A percentile compares a stretch with the other conserved stretches of the same genome.
phyloP scores from a whole-genome alignment of 2,797 vertebrate species.

The Etheostoma nigrum region DNA sequence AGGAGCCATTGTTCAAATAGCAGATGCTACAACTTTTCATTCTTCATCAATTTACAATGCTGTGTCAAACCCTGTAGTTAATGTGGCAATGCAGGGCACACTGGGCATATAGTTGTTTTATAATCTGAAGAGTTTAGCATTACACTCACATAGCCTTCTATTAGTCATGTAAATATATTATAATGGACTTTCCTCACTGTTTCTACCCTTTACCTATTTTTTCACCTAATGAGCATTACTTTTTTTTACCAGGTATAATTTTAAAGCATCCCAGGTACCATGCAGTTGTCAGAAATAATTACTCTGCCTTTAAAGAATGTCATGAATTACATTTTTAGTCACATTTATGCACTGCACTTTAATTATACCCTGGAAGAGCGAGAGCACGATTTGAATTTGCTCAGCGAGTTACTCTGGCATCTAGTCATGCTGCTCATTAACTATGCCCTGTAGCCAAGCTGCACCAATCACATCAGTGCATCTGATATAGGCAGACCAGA shows the following conservation, averaged over 20 bases:
- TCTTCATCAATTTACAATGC: slow-evolving; percentile 44
- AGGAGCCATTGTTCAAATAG: slow-evolving; percentile 65
- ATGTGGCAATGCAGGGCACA: slow-evolving; percentile 6
- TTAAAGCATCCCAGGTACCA: too few relatives aligned
- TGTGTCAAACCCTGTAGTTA: slow-evolving; percentile 39
- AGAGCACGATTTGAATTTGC: too few relatives aligned
- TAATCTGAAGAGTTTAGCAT: slow-evolving; percentile 5
- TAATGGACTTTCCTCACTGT: not conserved
- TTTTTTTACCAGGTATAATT: too few relatives aligned
- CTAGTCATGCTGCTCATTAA: too few relatives aligned
- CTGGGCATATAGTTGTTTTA: slow-evolving; percentile 17
- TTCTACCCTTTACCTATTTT: not conserved
- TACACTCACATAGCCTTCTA: not conserved
- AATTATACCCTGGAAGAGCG: too few relatives aligned
- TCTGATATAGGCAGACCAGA: too few relatives aligned
- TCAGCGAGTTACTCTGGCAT: too few relatives aligned
- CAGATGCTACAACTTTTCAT: slow-evolving; percentile 59
- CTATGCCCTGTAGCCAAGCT: too few relatives aligned
- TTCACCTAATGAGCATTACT: not conserved
- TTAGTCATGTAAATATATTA: not conserved
- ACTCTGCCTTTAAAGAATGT: not conserved
- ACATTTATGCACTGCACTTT: not conserved
- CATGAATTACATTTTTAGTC: not conserved
- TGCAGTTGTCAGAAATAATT: too few relatives aligned
- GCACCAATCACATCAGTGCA: too few relatives aligned